phyloP scores from a whole-genome alignment of 2,113 vertebrate species.

The Melospiza georgiana region DNA sequence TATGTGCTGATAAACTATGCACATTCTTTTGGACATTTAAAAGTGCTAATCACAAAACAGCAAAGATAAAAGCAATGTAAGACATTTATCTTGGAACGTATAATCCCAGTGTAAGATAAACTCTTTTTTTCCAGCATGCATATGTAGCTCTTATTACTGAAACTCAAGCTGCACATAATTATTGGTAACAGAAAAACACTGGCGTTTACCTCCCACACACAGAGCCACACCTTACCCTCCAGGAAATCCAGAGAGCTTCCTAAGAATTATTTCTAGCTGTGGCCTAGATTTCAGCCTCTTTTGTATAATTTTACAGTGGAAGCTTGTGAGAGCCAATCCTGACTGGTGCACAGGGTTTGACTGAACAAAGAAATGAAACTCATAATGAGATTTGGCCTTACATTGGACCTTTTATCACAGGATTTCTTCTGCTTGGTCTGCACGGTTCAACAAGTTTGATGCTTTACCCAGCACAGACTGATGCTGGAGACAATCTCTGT shows the following conservation, averaged over 20 bases:
- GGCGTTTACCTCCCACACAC: neutral
- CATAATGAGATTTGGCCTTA: neutral
- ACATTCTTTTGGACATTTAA: neutral
- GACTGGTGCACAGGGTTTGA: neutral
- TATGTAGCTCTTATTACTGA: slow-evolving; percentile 40
- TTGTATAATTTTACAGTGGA: neutral
- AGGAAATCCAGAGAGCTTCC: slow-evolving; percentile 46
- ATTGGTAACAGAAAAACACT: slow-evolving; percentile 40
- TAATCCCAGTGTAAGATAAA: slow-evolving; percentile 17
- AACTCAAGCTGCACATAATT: slow-evolving; percentile 54
- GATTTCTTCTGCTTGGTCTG: neutral
- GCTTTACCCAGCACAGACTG: neutral
- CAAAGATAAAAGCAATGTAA: slow-evolving; percentile 8
- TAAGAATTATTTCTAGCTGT: slow-evolving; percentile 35
- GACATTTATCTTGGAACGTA: neutral
- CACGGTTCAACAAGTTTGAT: neutral
- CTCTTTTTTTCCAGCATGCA: slow-evolving; percentile 6
- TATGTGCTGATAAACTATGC: neutral
- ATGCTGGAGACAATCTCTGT: neutral
- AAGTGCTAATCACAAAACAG: slow-evolving; percentile 26
- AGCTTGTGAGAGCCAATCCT: neutral
- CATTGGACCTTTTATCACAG: neutral
- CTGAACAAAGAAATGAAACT: neutral
- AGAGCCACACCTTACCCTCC: slow-evolving; percentile 52
- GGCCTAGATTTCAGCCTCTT: slow-evolving; percentile 45